These are phyloP conservation scores for Myrmecobius fasciatus DNA, from an alignment of 2,113 vertebrate genomes.

Conservation along the genomic window DNA sequence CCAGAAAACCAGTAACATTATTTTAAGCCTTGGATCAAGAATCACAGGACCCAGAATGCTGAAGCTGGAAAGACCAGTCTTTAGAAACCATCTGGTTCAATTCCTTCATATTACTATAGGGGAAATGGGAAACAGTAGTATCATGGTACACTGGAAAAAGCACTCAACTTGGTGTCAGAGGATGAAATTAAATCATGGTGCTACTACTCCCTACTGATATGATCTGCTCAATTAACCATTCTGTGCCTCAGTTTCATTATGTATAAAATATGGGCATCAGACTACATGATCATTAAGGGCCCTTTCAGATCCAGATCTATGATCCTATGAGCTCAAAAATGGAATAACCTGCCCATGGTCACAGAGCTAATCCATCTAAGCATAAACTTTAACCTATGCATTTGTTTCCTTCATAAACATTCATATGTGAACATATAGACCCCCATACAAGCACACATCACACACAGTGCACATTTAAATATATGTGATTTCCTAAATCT, in stretches of 20 bases:
- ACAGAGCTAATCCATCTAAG: background rate
- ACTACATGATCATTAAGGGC: background rate
- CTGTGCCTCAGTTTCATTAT: background rate
- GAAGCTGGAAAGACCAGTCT: background rate
- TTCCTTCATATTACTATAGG: background rate
- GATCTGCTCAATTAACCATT: background rate
- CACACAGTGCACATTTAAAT: background rate
- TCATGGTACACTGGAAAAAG: background rate
- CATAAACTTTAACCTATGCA: background rate
- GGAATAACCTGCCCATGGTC: background rate
- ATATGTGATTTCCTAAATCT: background rate
- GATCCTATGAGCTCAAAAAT: background rate
- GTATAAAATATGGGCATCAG: background rate
- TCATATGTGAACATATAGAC: background rate
- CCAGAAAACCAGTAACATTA: background rate
- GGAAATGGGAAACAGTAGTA: background rate
- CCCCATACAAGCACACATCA: background rate
- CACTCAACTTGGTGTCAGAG: background rate
- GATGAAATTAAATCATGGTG: background rate
- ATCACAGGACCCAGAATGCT: background rate
- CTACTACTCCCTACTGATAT: background rate
- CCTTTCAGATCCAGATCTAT: background rate
- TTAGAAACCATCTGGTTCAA: background rate
- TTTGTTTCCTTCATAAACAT: background rate
- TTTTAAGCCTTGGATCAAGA: background rate